Conservation (phyloP, 1,140 invertebrate species). For the Aricia agestis region DNA sequence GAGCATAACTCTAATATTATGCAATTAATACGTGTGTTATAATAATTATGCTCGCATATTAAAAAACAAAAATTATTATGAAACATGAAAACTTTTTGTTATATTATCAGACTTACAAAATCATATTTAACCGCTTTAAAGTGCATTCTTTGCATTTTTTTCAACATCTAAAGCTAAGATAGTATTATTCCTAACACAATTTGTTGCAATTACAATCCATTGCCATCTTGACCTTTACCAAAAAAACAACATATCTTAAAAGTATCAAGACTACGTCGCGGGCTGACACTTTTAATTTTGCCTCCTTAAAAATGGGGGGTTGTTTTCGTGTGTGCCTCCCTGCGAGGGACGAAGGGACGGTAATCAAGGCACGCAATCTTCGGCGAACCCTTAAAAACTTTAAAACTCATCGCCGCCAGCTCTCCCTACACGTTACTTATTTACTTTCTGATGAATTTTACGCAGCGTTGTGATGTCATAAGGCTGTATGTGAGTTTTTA, state of each 20-base stretch:
- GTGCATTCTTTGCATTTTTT: no score
- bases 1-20: no score
- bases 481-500: not conserved
- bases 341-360: slow-evolving; percentile 37
- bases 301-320: slow-evolving; percentile 73
- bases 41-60: no score
- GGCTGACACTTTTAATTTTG: slow-evolving; percentile 71
- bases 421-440: slow-evolving; percentile 33
- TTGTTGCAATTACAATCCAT: no score
- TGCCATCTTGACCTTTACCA: not conserved
- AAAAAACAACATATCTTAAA: slow-evolving; percentile 41
- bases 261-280: slow-evolving; percentile 48
- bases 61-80: no score
- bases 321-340: slow-evolving; percentile 46
- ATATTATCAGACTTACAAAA: no score
- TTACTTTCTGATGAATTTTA: slow-evolving; percentile 3
- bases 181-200: no score
- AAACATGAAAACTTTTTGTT: no score
- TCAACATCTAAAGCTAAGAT: no score
- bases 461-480: not conserved
- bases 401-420: slow-evolving; percentile 71
- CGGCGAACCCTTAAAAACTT: slow-evolving; percentile 75
- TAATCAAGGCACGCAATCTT: slow-evolving; percentile 75
- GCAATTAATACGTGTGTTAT: no score
- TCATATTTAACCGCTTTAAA: no score